Base-by-base conservation (phyloP, 2,888 invertebrate genomes). In the Pseudococcus viburni region DNA sequence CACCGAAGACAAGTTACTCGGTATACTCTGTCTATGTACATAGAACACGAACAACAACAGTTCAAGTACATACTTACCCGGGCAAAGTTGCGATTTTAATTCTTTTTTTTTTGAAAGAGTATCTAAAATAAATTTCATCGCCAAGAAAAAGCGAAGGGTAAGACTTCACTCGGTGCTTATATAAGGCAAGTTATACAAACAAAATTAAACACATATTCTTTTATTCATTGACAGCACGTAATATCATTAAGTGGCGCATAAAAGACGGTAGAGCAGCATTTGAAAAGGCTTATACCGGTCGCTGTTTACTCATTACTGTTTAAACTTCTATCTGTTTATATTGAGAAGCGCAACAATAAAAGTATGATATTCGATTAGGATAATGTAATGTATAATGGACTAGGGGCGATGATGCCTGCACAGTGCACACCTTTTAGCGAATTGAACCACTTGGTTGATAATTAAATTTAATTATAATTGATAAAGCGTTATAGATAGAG, bases 391-490 rank as follows among this genome's bases (percentile, higher is more conserved):
- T 3, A 73, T 33, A 33, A 33, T 3, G 26, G 26, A 33, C 26
- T 3, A 73, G 33, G 68, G 59, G 7, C 59, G 59, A 73, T 33
- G 26, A 73, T 26, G 33, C 15, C 15, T 19, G 26, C 68, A 9
- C 68, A 73, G 1, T 19, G 26, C 68, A 9, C 68, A 73, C 68
- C 68, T 73, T 73, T 73, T 73, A 73, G 26, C 68, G 33, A 73
- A 73, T 73, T 73, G 11, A 73, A 73, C 68, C 26, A 26, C 15
- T 73, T 33, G 12, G 33, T 73, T 11, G 68, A 73, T 73, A 73
- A 73, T 73, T 73, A 73, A 73, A 73, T 73, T 73, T 73, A 73
- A 73, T 73, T 73, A 73, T 73, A 73, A 73, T 73, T 73, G 68
- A 73, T 73, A 73, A 73, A 73, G 68, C 68, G 68, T 26, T 33